Percentiles rank a stretch among this genome's conserved stretches.
Evolutionary conservation across 2,113 vertebrate species (phyloP).

Genomic region (Motacilla alba): DNA sequence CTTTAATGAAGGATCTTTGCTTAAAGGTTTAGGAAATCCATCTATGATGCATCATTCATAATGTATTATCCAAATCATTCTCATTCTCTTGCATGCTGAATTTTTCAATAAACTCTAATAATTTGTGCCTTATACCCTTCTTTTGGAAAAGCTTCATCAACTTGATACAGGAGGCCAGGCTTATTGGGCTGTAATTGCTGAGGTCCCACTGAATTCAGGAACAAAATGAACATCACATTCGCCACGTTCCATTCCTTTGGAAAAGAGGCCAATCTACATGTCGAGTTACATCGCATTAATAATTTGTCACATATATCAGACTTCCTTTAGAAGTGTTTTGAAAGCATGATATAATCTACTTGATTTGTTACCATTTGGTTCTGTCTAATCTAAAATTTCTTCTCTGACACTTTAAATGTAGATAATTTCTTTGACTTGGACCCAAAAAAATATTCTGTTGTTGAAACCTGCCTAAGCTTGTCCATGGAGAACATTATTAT

Average conservation of each 20-base stretch:
- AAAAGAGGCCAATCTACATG: background rate
- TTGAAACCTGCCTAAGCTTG: conserved; percentile 29
- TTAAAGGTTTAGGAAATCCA: background rate
- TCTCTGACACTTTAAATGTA: background rate
- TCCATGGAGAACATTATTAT: background rate
- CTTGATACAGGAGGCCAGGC: background rate
- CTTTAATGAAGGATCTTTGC: background rate
- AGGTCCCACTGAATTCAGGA: background rate
- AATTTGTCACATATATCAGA: conserved; percentile 33
- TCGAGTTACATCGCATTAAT: background rate
- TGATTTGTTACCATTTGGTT: conserved; percentile 30
- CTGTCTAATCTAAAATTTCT: conserved; percentile 15
- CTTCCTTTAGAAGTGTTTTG: background rate
- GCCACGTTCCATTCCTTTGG: background rate
- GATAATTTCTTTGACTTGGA: conserved; percentile 22
- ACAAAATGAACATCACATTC: background rate
- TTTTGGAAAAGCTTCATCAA: background rate
- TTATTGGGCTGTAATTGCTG: background rate
- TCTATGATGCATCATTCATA: background rate
- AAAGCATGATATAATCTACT: conserved; percentile 20
- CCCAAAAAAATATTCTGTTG: background rate
- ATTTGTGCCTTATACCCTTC: background rate
- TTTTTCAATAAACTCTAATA: background rate
- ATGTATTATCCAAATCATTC: background rate
- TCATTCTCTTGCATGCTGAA: background rate